Evolutionary conservation across 2,797 vertebrate genomes (phyloP), one percentile per base, ranked within the genome.

Genomic region (Microtus californicus): DNA sequence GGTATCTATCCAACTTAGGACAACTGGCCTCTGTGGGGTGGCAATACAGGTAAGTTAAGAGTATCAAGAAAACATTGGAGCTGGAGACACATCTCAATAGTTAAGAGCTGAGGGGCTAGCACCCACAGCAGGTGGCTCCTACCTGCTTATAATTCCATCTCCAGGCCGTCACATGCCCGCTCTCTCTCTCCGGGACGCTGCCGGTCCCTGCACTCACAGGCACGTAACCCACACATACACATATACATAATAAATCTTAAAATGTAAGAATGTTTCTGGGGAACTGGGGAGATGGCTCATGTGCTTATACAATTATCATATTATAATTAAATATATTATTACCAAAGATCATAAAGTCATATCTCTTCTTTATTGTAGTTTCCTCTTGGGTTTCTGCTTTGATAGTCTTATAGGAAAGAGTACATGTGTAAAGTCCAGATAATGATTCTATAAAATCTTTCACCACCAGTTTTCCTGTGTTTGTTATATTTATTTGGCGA

Each of bases 341-440:
- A 98, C 98, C 98, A 17, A 98, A 98, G 11, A 98, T 59, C 98
- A 98, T 95, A 94, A 99, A 99, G 89, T 96, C 96, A 12, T 98
- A 98, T 2, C 37, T 94, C 61, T 97, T 97, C 69, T 96, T 89
- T 29, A 89, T 19, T 31, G 96, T 87, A 65, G 61, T 97, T 93
- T 98, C 98, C 93, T 97, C 96, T 73, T 97, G 97, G 6, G 98
- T 97, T 0, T 94, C 97, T 23, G 93, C 96, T 93, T 97, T 96
- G n/a, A 99, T 54, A 93, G 94, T 95, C 92, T 98, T 98, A 95
- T 98, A 98, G 95, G 98, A 97, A 80, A 99, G 97, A 56, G 91
- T 98, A 89, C 98, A 99, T 17, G 96, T 97, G 90, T 99, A 99
- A 95, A 96, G 87, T 97, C 98, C 98, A 89, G 98, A 99, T 97